phyloP scores from a whole-genome alignment of 2,888 invertebrate genomes.

The Euphydryas editha region DNA sequence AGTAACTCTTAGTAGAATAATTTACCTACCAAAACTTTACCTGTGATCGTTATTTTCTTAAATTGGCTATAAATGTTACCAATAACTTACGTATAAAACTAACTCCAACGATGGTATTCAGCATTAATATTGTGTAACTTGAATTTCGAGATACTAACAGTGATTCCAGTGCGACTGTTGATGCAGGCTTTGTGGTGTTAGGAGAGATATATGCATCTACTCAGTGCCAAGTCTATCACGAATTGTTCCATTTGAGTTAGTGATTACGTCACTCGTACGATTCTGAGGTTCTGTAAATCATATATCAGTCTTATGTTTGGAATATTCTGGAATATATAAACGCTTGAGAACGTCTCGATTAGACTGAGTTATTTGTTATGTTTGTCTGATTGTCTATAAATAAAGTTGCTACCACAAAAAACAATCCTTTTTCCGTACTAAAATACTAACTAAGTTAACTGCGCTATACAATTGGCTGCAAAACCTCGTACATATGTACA shows the following conservation, averaged over 20 bases:
- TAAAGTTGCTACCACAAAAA: too few species aligned
- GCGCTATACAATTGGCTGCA: too few species aligned
- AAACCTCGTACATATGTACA: too few species aligned
- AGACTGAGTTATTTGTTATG: too few species aligned
- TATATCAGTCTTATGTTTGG: neutral
- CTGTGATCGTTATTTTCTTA: too few species aligned
- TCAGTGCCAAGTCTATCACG: slow-evolving; percentile 38
- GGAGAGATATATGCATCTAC: slow-evolving; percentile 37
- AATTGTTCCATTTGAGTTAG: slow-evolving; percentile 30
- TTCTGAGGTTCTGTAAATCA: slow-evolving; percentile 1
- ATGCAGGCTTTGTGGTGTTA: slow-evolving; percentile 35
- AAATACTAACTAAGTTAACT: too few species aligned
- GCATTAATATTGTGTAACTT: neutral
- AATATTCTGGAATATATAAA: neutral
- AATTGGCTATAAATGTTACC: too few species aligned
- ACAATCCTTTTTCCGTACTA: too few species aligned
- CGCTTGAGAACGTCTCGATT: too few species aligned
- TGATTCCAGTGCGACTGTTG: slow-evolving; percentile 31
- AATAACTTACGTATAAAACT: neutral
- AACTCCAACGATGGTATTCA: neutral
- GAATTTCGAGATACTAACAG: slow-evolving; percentile 13
- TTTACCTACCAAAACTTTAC: too few species aligned
- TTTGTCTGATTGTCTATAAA: neutral
- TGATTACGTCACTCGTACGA: slow-evolving; percentile 12
- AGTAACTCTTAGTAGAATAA: too few species aligned